These are phyloP conservation scores for Semicossyphus pulcher DNA, from an alignment of 2,113 vertebrate genomes.

Conservation along the genomic window DNA sequence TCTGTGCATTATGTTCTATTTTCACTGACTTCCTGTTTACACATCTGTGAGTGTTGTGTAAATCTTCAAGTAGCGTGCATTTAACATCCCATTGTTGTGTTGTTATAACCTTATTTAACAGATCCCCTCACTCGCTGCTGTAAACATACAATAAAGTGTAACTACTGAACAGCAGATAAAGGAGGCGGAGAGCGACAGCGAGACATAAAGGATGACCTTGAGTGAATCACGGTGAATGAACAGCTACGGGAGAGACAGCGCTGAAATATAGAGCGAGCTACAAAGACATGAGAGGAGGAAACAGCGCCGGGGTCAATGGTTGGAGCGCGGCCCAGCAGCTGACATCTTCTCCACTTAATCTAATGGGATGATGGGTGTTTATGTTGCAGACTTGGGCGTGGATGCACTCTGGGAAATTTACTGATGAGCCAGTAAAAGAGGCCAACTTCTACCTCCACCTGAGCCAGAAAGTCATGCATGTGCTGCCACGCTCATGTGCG, in stretches of 20 bases:
- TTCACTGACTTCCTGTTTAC: slow-evolving; percentile 41
- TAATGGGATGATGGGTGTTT: slow-evolving; percentile 66
- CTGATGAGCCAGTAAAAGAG: slow-evolving; percentile 51
- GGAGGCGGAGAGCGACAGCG: slow-evolving; percentile 20
- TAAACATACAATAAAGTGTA: slow-evolving; percentile 36
- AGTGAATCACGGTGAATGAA: slow-evolving; percentile 48
- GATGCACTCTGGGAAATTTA: slow-evolving; percentile 21
- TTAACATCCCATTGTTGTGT: slow-evolving; percentile 35
- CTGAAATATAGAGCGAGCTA: slow-evolving; percentile 24
- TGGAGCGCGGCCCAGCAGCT: slow-evolving; percentile 53
- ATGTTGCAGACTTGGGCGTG: slow-evolving; percentile 25
- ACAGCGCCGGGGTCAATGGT: slow-evolving; percentile 50
- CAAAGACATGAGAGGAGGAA: slow-evolving; percentile 40
- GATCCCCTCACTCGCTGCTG: background rate
- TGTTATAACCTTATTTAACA: slow-evolving; percentile 35
- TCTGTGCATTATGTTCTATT: slow-evolving; percentile 18
- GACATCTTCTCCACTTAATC: slow-evolving; percentile 64
- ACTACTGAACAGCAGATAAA: slow-evolving; percentile 3
- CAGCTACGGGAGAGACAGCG: slow-evolving; percentile 28
- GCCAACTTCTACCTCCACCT: background rate
- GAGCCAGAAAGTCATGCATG: background rate
- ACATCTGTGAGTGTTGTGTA: slow-evolving; percentile 4
- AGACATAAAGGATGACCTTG: slow-evolving; percentile 57
- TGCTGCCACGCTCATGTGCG: slow-evolving; percentile 1
- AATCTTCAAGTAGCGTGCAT: slow-evolving; percentile 6